phyloP scores from a whole-genome alignment of 2,888 invertebrate genomes.

The Rhingia campestris region DNA sequence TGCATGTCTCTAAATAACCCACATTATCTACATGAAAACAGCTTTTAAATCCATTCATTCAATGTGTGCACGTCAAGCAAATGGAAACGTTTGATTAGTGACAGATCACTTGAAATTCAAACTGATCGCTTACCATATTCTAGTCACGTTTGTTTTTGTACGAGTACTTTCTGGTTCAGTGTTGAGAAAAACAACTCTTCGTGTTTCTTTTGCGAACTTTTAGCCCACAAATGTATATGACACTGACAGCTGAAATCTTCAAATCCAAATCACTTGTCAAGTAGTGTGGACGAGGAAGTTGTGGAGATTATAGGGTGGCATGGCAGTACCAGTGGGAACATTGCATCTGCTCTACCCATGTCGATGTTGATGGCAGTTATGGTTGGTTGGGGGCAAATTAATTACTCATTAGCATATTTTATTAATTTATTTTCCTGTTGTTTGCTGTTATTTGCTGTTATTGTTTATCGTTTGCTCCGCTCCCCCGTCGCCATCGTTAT shows the following conservation, averaged over 20 bases:
- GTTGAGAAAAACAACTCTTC: not conserved
- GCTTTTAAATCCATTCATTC: slow-evolving; percentile 26
- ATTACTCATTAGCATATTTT: slow-evolving; percentile 71
- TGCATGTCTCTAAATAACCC: slow-evolving; percentile 31
- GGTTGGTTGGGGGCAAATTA: slow-evolving; percentile 63
- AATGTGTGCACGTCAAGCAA: slow-evolving; percentile 48
- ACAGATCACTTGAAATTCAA: slow-evolving; percentile 56
- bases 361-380: slow-evolving; percentile 52
- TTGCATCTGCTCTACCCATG: not conserved
- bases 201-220: slow-evolving; percentile 3
- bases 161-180: not conserved
- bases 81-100: slow-evolving; percentile 56
- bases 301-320: not conserved
- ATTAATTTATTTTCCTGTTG: slow-evolving; percentile 69
- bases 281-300: too few species aligned
- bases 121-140: slow-evolving; percentile 40
- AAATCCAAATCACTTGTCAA: not conserved
- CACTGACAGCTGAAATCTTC: not conserved
- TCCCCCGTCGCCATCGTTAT: slow-evolving; percentile 16
- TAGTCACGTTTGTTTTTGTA: slow-evolving; percentile 15
- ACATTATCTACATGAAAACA: slow-evolving; percentile 30
- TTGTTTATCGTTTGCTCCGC: slow-evolving; percentile 51
- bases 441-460: slow-evolving; percentile 62
- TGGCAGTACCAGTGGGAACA: not conserved
- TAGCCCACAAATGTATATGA: not conserved